A percentile compares a stretch with the other conserved stretches of the same genome.
Conservation (phyloP, 2,888 invertebrate genomes). For the Cerceris rybyensis region DNA sequence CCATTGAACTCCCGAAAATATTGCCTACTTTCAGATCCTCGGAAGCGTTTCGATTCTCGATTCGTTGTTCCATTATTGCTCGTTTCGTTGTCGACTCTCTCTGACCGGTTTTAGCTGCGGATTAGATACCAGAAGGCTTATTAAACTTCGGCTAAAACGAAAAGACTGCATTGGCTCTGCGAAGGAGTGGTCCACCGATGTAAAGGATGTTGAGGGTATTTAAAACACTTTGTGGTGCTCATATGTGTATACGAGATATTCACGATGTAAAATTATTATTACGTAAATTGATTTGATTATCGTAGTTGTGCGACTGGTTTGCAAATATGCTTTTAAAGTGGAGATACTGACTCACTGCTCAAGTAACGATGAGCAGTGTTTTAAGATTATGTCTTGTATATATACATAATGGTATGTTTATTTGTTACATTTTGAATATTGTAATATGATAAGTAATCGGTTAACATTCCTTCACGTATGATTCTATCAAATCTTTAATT, state of each 20-base stretch:
- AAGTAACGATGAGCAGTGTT: neutral
- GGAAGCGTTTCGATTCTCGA: slow-evolving; percentile 2
- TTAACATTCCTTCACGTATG: neutral
- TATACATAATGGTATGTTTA: neutral
- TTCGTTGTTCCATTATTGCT: slow-evolving; percentile 10
- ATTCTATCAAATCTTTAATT: too few relatives aligned
- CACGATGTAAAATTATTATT: neutral
- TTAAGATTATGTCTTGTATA: neutral
- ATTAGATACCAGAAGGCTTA: slow-evolving; percentile 45
- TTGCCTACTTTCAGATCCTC: slow-evolving; percentile 13
- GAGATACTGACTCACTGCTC: slow-evolving; percentile 33
- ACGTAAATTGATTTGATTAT: slow-evolving; percentile 22
- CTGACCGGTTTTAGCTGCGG: slow-evolving; percentile 44
- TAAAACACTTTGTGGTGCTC: neutral
- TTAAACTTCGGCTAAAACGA: slow-evolving; percentile 21
- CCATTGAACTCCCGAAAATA: neutral
- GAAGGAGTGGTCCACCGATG: slow-evolving; percentile 1
- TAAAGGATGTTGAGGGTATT: neutral
- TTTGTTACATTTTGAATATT: slow-evolving; percentile 12
- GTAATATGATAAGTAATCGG: neutral
- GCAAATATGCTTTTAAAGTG: slow-evolving; percentile 25
- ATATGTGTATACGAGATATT: neutral
- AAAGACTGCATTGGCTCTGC: slow-evolving; percentile 5
- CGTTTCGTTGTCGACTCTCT: neutral
- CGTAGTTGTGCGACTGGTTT: slow-evolving; percentile 30